These are phyloP conservation scores for Myotis davidii DNA, from an alignment of 2,113 vertebrate species.

Conservation along the genomic window DNA sequence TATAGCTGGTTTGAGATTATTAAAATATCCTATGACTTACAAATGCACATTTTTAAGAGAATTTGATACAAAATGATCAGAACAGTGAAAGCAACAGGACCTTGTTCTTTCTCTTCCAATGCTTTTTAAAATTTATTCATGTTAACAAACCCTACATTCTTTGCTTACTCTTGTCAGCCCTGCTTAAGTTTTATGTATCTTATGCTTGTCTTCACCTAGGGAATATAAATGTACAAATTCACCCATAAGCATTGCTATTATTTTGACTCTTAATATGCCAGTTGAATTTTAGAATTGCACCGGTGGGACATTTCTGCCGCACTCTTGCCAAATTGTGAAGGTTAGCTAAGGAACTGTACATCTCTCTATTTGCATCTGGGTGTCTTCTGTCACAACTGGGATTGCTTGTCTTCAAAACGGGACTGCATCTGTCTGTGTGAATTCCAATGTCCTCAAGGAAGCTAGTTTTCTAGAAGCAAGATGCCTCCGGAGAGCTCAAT, in stretches of 20 bases:
- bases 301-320: background rate
- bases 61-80: background rate
- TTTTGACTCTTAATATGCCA: background rate
- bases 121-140: background rate
- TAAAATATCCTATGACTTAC: slow-evolving; percentile 4
- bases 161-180: slow-evolving; percentile 6
- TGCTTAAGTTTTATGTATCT: background rate
- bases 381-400: background rate
- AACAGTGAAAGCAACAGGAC: background rate
- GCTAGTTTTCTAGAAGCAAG: background rate
- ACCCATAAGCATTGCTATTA: background rate
- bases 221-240: background rate
- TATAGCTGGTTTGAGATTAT: background rate
- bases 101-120: background rate
- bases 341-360: background rate
- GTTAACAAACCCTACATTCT: background rate
- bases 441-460: background rate
- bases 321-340: background rate
- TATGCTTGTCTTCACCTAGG: background rate
- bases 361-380: background rate
- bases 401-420: background rate
- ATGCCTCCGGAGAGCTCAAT: fast-evolving
- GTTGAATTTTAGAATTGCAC: background rate
- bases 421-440: background rate
- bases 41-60: background rate